Conservation (phyloP, 1,140 invertebrate genomes). For the Lucilia sericata region DNA sequence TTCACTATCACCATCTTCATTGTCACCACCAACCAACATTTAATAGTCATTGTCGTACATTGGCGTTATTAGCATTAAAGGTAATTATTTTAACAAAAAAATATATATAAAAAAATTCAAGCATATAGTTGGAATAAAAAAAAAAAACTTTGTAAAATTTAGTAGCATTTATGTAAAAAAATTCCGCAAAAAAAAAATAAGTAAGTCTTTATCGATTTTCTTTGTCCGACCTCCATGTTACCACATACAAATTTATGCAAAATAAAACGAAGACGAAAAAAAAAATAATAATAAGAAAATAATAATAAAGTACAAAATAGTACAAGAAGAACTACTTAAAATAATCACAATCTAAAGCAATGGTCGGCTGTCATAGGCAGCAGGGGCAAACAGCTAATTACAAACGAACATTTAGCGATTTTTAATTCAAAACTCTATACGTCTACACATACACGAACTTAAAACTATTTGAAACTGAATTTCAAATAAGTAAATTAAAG, state of each 20-base stretch:
- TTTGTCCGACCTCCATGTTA: not conserved
- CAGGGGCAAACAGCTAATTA: too few species aligned
- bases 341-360: not conserved
- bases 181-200: not conserved
- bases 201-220: not conserved
- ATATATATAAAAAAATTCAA: not conserved
- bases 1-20: not conserved
- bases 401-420: too few species aligned
- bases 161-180: not conserved
- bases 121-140: not conserved
- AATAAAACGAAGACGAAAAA: not conserved
- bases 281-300: not conserved
- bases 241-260: not conserved
- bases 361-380: too few species aligned
- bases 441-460: too few species aligned
- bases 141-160: not conserved
- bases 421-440: too few species aligned
- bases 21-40: not conserved
- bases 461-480: too few species aligned
- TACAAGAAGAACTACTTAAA: not conserved
- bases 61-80: constrained; percentile 6
- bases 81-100: constrained; percentile 16
- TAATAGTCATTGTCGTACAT: not conserved
- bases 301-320: not conserved
- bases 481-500: too few species aligned